Base-by-base conservation (phyloP, 2,113 vertebrate genomes). In the Gorsachius goisagi region DNA sequence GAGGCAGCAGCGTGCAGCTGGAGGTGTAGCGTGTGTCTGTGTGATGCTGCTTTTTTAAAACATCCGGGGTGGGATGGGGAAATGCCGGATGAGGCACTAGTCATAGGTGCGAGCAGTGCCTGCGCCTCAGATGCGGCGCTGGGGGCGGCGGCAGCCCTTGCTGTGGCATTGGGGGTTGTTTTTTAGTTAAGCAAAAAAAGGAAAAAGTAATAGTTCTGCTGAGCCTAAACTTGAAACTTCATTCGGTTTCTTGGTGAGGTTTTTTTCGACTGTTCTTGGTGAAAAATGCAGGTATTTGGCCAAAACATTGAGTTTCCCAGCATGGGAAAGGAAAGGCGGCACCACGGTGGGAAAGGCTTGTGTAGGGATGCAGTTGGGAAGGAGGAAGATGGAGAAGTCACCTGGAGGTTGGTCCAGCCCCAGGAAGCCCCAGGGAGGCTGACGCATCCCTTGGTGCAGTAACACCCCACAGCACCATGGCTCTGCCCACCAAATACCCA, bases 81-180 rank as follows among this genome's bases (percentile, higher is more conserved):
- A 89, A 75, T 41, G 84, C 64, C 3, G 77, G 95, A 76, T 5
- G 21, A 90, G 79, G 76, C 80, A 62, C 55, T 66, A 85, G 74
- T 94, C 95, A 95, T 68, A 82, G 78, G 90, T 82, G 92, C 39
- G 94, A 93, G 90, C 74, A 3, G 77, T 75, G 95, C 93, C 73
- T 35, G 87, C 1, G 60, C 92, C 66, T 45, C 1, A 37, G 64
- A 50, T 90, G 92, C 41, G 52, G 89, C 0, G 6, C 85, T 0
- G 76, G 83, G 72, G 95, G 95, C 0, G 75, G 85, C 3, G 7
- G 66, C 5, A 10, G 87, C 63, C 80, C 84, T 77, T 33, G 39
- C 86, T n/a, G 91, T 0, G 1, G 60, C 0, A 5, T 17, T 60
- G 53, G 27, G 37, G 32, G 22, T 58, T 93, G 93, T 21, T 77